These are phyloP conservation scores for Sinocyclocheilus grahami DNA, from an alignment of 2,113 vertebrate genomes.

Conservation along the genomic window DNA sequence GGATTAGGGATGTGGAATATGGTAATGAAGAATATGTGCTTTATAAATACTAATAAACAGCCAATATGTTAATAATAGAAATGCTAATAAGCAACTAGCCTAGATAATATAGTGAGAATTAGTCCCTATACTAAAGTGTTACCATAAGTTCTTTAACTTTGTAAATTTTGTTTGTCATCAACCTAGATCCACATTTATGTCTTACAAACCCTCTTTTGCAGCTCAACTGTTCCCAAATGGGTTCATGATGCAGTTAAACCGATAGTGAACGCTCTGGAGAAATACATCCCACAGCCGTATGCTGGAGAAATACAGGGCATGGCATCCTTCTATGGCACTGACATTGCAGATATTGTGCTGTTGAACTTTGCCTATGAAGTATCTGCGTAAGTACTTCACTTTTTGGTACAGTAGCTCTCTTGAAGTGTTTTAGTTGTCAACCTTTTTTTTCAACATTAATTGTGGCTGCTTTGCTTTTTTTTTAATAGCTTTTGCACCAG, in stretches of 20 bases:
- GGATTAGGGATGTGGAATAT: too few species aligned
- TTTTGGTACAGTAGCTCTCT: background rate
- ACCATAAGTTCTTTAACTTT: too few species aligned
- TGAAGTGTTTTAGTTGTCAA: background rate
- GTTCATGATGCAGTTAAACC: slow-evolving; percentile 74
- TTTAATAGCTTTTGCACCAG: slow-evolving; percentile 89
- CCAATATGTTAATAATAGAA: too few species aligned
- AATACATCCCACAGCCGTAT: slow-evolving; percentile 80
- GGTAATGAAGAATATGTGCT: too few species aligned
- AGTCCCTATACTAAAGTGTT: too few species aligned
- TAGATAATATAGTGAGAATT: too few species aligned
- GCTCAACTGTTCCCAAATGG: slow-evolving; percentile 82
- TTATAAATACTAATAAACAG: too few species aligned
- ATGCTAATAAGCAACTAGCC: too few species aligned
- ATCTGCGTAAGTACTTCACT: slow-evolving; percentile 80
- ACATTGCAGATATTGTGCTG: slow-evolving; percentile 78
- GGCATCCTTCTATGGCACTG: slow-evolving; percentile 69
- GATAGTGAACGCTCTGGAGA: slow-evolving; percentile 68
- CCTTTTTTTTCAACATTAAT: background rate
- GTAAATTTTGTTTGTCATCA: background rate
- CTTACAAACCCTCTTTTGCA: slow-evolving; percentile 60
- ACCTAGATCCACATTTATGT: background rate
- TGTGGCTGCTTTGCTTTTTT: background rate
- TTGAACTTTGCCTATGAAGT: slow-evolving; percentile 91
- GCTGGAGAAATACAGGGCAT: slow-evolving; percentile 82